phyloP scores from a whole-genome alignment of 2,113 vertebrate species.

The Syrmaticus mikado region DNA sequence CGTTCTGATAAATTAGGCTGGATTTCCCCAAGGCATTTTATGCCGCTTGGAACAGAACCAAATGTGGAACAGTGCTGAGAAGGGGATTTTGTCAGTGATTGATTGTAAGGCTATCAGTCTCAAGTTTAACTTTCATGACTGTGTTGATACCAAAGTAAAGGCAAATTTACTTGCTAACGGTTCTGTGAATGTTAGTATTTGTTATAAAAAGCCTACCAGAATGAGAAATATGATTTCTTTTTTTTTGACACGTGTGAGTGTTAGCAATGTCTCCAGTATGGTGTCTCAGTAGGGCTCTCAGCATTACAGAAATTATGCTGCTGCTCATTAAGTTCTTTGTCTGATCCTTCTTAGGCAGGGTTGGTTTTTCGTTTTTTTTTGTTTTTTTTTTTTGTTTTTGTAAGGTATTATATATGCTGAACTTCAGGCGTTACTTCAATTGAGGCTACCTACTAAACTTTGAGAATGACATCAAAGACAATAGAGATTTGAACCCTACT shows the following conservation, averaged over 20 bases:
- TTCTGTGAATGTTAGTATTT: not conserved
- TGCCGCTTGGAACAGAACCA: slow-evolving; percentile 18
- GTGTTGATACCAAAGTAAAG: not conserved
- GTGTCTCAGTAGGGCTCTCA: not conserved
- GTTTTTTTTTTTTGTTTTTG: not conserved
- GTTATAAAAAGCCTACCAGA: not conserved
- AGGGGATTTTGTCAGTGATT: not conserved
- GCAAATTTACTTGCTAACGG: not conserved
- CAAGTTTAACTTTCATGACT: not conserved
- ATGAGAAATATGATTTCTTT: not conserved
- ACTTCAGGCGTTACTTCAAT: not conserved
- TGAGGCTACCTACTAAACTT: not conserved
- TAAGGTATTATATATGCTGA: not conserved
- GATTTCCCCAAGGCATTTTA: slow-evolving; percentile 20
- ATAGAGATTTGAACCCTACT: not conserved
- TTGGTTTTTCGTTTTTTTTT: no score
- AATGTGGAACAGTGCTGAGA: not conserved
- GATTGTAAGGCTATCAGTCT: not conserved
- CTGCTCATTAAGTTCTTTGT: not conserved
- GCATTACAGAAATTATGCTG: not conserved
- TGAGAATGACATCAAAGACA: not conserved
- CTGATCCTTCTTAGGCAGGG: not conserved
- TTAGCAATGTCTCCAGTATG: not conserved
- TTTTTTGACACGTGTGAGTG: not conserved
- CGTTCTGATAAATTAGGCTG: not conserved